phyloP scores from a whole-genome alignment of 2,113 vertebrate species.

The Peromyscus leucopus region DNA sequence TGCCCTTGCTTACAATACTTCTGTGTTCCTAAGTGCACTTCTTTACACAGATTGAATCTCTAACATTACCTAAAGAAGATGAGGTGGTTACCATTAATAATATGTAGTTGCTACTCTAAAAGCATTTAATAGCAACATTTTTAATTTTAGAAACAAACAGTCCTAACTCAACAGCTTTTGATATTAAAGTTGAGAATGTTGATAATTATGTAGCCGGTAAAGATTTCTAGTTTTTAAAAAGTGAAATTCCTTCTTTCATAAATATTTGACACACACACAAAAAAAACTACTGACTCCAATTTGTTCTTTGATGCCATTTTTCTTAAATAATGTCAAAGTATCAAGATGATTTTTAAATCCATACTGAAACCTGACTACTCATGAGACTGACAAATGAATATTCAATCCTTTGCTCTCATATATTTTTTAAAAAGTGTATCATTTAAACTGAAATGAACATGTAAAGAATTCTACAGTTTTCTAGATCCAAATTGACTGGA shows the following conservation, averaged over 20 bases:
- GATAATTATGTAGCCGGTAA: not conserved
- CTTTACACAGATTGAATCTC: not conserved
- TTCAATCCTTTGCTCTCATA: not conserved
- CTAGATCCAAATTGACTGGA: not conserved
- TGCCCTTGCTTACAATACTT: not conserved
- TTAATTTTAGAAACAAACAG: not conserved
- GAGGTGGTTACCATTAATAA: not conserved
- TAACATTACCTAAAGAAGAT: not conserved
- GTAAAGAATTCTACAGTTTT: not conserved
- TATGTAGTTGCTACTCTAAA: not conserved
- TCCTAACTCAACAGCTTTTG: not conserved
- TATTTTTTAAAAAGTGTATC: not conserved
- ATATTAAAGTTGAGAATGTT: slow-evolving; percentile 1
- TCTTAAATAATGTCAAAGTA: not conserved
- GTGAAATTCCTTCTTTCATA: not conserved
- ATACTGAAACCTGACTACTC: not conserved
- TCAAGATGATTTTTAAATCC: not conserved
- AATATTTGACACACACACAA: not conserved
- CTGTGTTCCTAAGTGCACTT: not conserved
- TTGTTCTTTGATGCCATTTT: not conserved
- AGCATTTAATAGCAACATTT: not conserved
- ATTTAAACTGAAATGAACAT: not conserved
- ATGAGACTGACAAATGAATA: not conserved
- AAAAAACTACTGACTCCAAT: not conserved
- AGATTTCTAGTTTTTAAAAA: slow-evolving; percentile 34